These are phyloP conservation scores for Eumerus sabulonum DNA, from an alignment of 2,888 invertebrate genomes.

Conservation along the genomic window DNA sequence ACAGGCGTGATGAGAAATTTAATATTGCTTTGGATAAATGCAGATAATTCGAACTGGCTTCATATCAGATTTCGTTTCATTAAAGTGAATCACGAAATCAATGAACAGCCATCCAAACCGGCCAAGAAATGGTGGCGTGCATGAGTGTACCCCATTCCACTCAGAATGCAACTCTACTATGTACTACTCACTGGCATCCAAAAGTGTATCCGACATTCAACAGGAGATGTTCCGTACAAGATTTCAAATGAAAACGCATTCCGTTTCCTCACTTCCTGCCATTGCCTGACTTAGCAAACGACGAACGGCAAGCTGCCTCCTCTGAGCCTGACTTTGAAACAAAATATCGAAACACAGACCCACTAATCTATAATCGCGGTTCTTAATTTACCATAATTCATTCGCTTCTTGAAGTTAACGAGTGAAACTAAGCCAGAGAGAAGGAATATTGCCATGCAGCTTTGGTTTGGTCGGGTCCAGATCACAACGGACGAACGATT, in stretches of 20 bases:
- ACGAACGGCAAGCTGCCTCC: conserved; percentile 23
- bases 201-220: conserved; percentile 27
- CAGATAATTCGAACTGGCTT: conserved; percentile 69
- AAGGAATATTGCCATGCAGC: conserved; percentile 3
- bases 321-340: conserved; percentile 48
- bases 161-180: conserved; percentile 27
- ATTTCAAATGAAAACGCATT: conserved; percentile 68
- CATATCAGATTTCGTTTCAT: conserved; percentile 79
- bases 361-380: conserved; percentile 69
- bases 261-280: conserved; percentile 62
- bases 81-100: conserved; percentile 78
- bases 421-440: conserved; percentile 54
- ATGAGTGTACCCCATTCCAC: conserved; percentile 42
- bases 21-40: conserved; percentile 69
- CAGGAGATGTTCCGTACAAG: conserved; percentile 63
- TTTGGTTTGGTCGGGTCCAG: conserved; percentile 9
- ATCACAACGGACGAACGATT: conserved; percentile 51
- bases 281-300: neutral
- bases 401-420: conserved; percentile 68
- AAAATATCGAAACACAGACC: conserved; percentile 67
- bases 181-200: neutral
- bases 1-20: conserved; percentile 69
- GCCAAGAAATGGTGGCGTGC: conserved; percentile 61
- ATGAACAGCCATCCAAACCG: conserved; percentile 63
- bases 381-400: conserved; percentile 69